Base-by-base conservation (phyloP, 2,113 vertebrate genomes). In the Pteropus alecto region DNA sequence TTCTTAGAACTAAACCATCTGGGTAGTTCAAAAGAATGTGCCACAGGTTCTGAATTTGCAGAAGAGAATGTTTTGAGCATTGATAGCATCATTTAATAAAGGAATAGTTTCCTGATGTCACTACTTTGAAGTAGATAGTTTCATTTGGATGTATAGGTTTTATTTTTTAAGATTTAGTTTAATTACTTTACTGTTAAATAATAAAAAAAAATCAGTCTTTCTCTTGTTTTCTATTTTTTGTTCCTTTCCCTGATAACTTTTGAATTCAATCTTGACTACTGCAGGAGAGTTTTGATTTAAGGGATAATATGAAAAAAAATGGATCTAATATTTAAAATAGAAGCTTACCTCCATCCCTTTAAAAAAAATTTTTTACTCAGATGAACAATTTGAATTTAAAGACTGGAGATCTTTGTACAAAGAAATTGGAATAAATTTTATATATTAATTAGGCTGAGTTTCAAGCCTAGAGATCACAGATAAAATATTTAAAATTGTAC, bases 361-460 rank as follows among this genome's bases (percentile, higher is more conserved):
- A 0, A 70, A 92, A 91, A 19, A 22, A 58, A 58, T 22, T 48
- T 91, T 95, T 92, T 14, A 76, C 33, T 84, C 71, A 97, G 26
- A 77, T 68, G 48, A 95, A 90, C 33, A 71, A 33, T 77, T 61
- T 81, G 46, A 70, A 78, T 58, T 98, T 98, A 98, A 98, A 98
- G 90, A 96, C 71, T 95, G 94, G 98, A 98, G 97, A 97, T 98
- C 97, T 93, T 93, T 97, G 93, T 98, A 97, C 92, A 97, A 95
- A 87, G 87, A 97, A 98, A 96, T 97, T 93, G 22, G 82, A 97
- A 97, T 96, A 96, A 95, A 58, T 96, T 96, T 97, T 97, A 88
- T 92, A 30, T 93, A 79, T 87, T 97, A 97, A 96, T 88, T 96
- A 83, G 48, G 92, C 95, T 93, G 89, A 97, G 70, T 97, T 97